phyloP scores from a whole-genome alignment of 2,797 vertebrate species.

The Hozukius guyotensis region DNA sequence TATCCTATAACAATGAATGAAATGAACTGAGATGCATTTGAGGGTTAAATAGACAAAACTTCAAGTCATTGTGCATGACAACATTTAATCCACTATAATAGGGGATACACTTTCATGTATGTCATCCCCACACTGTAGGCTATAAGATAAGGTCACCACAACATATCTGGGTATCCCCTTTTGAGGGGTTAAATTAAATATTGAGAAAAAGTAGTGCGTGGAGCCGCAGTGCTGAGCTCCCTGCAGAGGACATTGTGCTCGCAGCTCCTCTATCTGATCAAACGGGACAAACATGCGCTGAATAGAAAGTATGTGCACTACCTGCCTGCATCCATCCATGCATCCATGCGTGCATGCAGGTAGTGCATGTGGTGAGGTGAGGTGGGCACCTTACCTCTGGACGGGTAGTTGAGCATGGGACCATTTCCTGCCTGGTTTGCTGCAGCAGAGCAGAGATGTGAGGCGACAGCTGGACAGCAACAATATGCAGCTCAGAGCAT shows the following conservation, averaged over 20 bases:
- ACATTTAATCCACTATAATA: background rate
- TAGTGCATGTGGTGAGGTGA: background rate
- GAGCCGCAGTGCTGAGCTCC: slow-evolving; percentile 65
- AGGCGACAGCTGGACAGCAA: slow-evolving; percentile 47
- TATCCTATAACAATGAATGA: background rate
- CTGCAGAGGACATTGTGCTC: slow-evolving; percentile 63
- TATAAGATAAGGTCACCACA: slow-evolving; percentile 33
- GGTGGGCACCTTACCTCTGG: slow-evolving; percentile 65
- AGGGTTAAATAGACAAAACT: slow-evolving; percentile 19
- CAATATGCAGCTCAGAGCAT: slow-evolving; percentile 50
- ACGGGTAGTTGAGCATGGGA: slow-evolving; percentile 12
- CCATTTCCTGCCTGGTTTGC: slow-evolving; percentile 44
- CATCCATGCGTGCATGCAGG: slow-evolving; percentile 15
- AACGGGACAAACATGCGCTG: slow-evolving; percentile 43
- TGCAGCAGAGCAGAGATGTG: slow-evolving; percentile 33
- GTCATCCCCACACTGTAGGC: slow-evolving; percentile 27
- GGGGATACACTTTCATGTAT: slow-evolving; percentile 15
- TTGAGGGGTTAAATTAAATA: slow-evolving; percentile 28
- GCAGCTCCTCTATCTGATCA: slow-evolving; percentile 43
- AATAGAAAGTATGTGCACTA: slow-evolving; percentile 56
- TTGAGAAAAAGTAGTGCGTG: slow-evolving; percentile 55
- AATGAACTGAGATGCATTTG: background rate
- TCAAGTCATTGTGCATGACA: background rate
- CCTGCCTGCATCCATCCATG: background rate
- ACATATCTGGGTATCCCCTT: background rate